Evolutionary conservation across 1,140 invertebrate genomes (phyloP).

Genomic region (Thrips palmi): DNA sequence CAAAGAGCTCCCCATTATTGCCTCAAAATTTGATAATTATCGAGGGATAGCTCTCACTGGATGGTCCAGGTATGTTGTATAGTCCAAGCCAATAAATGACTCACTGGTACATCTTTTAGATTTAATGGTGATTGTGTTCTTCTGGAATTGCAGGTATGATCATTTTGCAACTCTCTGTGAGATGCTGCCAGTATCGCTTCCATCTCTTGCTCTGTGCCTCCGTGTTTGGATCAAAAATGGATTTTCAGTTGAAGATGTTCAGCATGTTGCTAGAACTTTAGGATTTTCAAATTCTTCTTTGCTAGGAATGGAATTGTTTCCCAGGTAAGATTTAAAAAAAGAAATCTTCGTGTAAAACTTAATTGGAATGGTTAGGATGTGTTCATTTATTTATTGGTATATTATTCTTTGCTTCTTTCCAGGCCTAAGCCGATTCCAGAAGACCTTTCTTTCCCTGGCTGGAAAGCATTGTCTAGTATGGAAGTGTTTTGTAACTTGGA

Average conservation of each 20-base stretch:
- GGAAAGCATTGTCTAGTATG: constrained; percentile 33
- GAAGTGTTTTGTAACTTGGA: constrained; percentile 35
- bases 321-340: constrained; percentile 14
- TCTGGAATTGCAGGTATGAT: constrained; percentile 45
- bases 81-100: constrained; percentile 1
- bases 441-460: constrained; percentile 36
- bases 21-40: constrained; percentile 31
- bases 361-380: neutral
- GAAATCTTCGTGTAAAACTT: constrained; percentile 3
- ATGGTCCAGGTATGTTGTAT: constrained; percentile 42
- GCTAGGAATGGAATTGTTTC: constrained; percentile 22
- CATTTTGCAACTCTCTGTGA: constrained; percentile 89
- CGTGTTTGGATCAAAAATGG: constrained; percentile 30
- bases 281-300: constrained; percentile 27
- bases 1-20: constrained; percentile 28
- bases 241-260: constrained; percentile 26
- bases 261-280: constrained; percentile 27
- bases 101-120: neutral
- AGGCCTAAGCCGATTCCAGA: constrained; percentile 29
- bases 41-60: constrained; percentile 51
- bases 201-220: constrained; percentile 45
- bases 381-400: neutral
- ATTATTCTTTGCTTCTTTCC: constrained; percentile 8
- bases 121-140: constrained; percentile 4
- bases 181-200: constrained; percentile 65